A percentile compares a stretch with the other conserved stretches of the same genome.
Conservation (phyloP, 2,888 invertebrate species). For the Lysandra coridon region DNA sequence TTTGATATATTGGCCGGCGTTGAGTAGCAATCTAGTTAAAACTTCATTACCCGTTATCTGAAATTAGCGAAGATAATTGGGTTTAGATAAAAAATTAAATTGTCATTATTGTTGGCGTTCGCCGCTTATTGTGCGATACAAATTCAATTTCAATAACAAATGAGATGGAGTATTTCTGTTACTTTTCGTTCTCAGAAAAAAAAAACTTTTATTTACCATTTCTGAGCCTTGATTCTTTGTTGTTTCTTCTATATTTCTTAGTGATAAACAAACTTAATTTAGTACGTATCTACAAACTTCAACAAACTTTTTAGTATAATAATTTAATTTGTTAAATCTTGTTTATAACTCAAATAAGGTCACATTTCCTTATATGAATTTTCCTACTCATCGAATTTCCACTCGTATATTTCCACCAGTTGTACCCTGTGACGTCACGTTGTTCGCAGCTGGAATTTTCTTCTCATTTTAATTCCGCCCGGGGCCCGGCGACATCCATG, state of each 20-base stretch:
- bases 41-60: slow-evolving; percentile 30
- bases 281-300: too few relatives aligned
- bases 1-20: slow-evolving; percentile 49
- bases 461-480: slow-evolving; percentile 39
- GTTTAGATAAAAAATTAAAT: slow-evolving; percentile 23
- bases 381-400: neutral
- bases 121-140: neutral
- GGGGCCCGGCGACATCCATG: slow-evolving; percentile 39
- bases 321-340: too few relatives aligned
- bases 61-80: slow-evolving; percentile 26
- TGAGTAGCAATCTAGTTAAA: slow-evolving; percentile 36
- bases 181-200: neutral
- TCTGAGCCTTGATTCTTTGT: neutral
- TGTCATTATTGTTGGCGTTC: slow-evolving; percentile 17
- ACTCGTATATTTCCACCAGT: slow-evolving; percentile 12
- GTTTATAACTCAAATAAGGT: neutral
- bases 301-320: too few relatives aligned
- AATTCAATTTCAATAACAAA: neutral
- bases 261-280: too few relatives aligned
- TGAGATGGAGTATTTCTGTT: neutral
- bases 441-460: slow-evolving; percentile 38
- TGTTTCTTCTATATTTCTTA: too few relatives aligned
- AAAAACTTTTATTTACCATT: neutral
- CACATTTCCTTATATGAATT: neutral
- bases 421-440: slow-evolving; percentile 23